Base-by-base conservation (phyloP, 1,140 invertebrate species). In the Pseudomyrmex dendroicus region DNA sequence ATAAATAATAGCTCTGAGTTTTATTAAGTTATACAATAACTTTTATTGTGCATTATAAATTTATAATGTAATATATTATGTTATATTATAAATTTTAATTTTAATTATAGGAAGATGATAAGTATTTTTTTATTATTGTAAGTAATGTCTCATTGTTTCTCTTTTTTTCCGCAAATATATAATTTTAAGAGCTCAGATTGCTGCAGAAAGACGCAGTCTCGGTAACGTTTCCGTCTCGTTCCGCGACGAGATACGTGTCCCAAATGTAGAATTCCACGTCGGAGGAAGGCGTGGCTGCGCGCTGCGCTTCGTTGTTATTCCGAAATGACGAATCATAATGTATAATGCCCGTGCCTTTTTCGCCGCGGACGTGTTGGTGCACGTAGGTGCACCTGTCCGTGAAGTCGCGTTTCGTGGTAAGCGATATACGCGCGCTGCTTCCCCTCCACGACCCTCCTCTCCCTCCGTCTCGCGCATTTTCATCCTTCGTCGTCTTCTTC, bases 301-400 rank as follows among this genome's bases (percentile, higher is more conserved):
- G 57, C 84, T 83, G 80, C 74, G 84, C 70, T 90, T 93, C 91
- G 91, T 94, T 94, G 91, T 93, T 92, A 93, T 94, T 93, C 92
- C 91, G 88, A 93, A 94, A 94, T 94, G 93, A 94, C 93, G 93
- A 94, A 93, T 94, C 93, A 93, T 94, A 94, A 94, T 92, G 91
- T 91, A 92, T 93, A 93, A 92, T 92, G 87, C 86, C 84, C 68
- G 87, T 52, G 68, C 84, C 84, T 82, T 89, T 88, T 89, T 68
- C 78, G 35, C 50, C 61, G 56, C 54, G 15, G 13, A 56, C 74
- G 90, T 89, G 70, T 84, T 88, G 83, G 87, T 87, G 86, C 85
- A 89, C 83, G 88, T 91, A 86, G 74, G 89, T 90, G 90, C 88
- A 91, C 90, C 89, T 90, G 89, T 91, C 86, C 80, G 88, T 91